Percentiles rank a stretch among this genome's conserved stretches.
These are phyloP conservation scores for Epinephelus coioides DNA, from an alignment of 2,797 vertebrate species.

Conservation along the genomic window DNA sequence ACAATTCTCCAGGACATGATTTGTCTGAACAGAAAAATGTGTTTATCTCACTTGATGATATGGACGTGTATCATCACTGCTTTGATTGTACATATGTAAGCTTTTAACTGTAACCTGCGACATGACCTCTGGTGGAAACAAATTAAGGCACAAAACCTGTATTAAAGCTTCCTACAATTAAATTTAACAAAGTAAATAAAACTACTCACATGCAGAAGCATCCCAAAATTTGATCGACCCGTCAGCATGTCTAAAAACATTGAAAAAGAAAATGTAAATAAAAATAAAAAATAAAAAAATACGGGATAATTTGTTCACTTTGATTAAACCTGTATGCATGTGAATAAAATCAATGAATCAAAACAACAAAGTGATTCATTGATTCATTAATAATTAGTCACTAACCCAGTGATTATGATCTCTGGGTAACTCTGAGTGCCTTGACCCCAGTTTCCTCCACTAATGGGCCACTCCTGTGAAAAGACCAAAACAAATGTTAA, in stretches of 20 bases:
- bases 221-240: slow-evolving; percentile 99
- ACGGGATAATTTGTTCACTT: neutral
- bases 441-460: slow-evolving; percentile 97
- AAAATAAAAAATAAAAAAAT: slow-evolving; percentile 9
- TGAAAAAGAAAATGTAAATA: slow-evolving; percentile 10
- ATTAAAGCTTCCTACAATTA: neutral
- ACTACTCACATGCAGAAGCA: slow-evolving; percentile 95
- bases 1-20: no score
- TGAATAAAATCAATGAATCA: neutral
- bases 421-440: slow-evolving; percentile 97
- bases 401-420: slow-evolving; percentile 98
- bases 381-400: slow-evolving; percentile 10
- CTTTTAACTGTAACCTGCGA: neutral
- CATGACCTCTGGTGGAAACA: neutral
- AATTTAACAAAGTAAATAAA: neutral
- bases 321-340: neutral
- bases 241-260: slow-evolving; percentile 92
- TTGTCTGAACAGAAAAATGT: no score
- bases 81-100: neutral
- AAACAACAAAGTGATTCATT: neutral
- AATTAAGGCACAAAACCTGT: neutral
- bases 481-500: slow-evolving; percentile 7
- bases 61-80: neutral
- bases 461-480: slow-evolving; percentile 96
- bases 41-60: no score